A percentile compares a stretch with the other conserved stretches of the same genome.
These are phyloP conservation scores for Drosophila yakuba DNA, from an alignment of 1,140 invertebrate species.

Conservation along the genomic window DNA sequence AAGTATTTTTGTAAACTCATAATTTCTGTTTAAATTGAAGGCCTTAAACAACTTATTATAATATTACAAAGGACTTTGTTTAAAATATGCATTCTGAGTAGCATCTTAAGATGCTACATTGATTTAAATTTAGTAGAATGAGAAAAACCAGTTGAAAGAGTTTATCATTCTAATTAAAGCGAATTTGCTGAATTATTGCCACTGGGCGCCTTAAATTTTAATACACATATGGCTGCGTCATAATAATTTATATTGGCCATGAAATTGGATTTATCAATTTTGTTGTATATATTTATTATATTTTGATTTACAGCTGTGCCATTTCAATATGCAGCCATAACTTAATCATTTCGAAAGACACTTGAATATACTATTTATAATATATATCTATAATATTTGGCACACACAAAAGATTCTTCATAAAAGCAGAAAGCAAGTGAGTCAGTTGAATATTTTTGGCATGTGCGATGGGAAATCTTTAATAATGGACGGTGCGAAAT, in stretches of 20 bases:
- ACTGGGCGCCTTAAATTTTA: slow-evolving; percentile 18
- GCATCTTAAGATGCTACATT: not conserved
- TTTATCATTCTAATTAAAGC: slow-evolving; percentile 6
- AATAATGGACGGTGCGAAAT: slow-evolving; percentile 42
- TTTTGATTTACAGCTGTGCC: slow-evolving; percentile 30
- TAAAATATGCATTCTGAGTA: not conserved
- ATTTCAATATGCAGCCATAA: slow-evolving; percentile 21
- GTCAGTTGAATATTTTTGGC: slow-evolving; percentile 14
- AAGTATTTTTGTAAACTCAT: not conserved
- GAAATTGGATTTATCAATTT: too few relatives aligned
- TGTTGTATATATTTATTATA: not conserved
- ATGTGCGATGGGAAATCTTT: slow-evolving; percentile 39
- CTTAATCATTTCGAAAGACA: slow-evolving; percentile 7
- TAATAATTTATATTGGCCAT: too few relatives aligned
- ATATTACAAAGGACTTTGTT: not conserved
- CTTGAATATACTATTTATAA: slow-evolving; percentile 26
- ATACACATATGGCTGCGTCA: not conserved
- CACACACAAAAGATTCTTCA: slow-evolving; percentile 8
- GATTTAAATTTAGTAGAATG: not conserved
- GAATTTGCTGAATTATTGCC: slow-evolving; percentile 13
- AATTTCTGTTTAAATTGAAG: not conserved
- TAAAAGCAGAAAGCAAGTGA: slow-evolving; percentile 26
- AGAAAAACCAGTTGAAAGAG: not conserved
- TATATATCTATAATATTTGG: slow-evolving; percentile 19
- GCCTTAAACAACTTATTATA: not conserved